Evolutionary conservation across 2,888 invertebrate species (phyloP).

Genomic region (Agriopis aurantiaria): DNA sequence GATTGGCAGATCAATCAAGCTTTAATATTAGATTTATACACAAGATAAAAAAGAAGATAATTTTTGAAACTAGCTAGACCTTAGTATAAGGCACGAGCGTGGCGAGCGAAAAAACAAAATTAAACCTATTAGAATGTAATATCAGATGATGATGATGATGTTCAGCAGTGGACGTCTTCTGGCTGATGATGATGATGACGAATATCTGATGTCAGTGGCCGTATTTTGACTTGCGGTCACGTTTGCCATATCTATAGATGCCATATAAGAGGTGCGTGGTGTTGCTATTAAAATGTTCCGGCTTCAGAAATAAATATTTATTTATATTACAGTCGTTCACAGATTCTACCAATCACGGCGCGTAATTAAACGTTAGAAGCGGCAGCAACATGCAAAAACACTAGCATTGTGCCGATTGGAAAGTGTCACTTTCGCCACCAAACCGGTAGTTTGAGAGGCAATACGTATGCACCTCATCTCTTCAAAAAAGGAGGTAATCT

Average conservation of each 20-base stretch:
- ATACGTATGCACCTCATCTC: slow-evolving; percentile 29
- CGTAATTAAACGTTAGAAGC: slow-evolving; percentile 38
- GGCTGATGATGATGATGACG: no score
- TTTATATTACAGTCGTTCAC: neutral
- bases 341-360: slow-evolving; percentile 1
- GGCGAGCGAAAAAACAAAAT: no score
- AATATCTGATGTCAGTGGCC: no score
- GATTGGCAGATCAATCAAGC: slow-evolving; percentile 6
- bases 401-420: slow-evolving; percentile 62
- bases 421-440: slow-evolving; percentile 68
- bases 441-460: slow-evolving; percentile 48
- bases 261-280: no score
- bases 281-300: neutral
- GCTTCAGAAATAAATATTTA: neutral
- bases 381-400: slow-evolving; percentile 59
- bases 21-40: neutral
- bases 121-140: no score
- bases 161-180: no score
- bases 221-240: no score
- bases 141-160: no score
- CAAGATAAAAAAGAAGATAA: no score
- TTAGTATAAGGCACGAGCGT: no score
- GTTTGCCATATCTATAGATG: no score
- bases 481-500: neutral
- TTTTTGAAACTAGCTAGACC: no score